These are phyloP conservation scores for Cantharis rufa DNA, from an alignment of 2,888 invertebrate species.

Conservation along the genomic window DNA sequence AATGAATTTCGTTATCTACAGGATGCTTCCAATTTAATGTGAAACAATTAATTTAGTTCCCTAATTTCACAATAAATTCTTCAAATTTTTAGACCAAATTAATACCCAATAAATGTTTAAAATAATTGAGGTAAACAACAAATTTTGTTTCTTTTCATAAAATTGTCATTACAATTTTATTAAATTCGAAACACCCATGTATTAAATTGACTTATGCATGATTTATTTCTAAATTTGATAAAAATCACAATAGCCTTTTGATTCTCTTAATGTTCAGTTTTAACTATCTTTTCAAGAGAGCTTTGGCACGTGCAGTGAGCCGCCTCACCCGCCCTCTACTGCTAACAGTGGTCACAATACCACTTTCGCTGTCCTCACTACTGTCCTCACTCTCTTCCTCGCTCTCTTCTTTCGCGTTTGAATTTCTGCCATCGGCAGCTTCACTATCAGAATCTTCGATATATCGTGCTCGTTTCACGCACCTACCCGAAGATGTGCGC, in stretches of 20 bases:
- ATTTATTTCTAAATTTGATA: background rate
- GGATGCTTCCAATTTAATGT: background rate
- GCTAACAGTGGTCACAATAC: conserved; percentile 61
- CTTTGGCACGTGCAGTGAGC: conserved; percentile 78
- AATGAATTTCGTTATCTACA: background rate
- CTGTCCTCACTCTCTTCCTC: conserved; percentile 9
- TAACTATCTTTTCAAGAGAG: conserved; percentile 50
- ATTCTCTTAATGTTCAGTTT: conserved; percentile 2
- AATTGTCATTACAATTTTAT: background rate
- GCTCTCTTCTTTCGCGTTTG: conserved; percentile 19
- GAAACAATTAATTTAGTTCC: background rate
- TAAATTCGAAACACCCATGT: background rate
- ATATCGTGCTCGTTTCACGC: conserved; percentile 49
- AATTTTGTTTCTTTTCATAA: background rate
- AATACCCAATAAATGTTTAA: background rate
- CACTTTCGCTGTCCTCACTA: conserved; percentile 30
- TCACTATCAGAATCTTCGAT: conserved; percentile 48
- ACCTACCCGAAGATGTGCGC: conserved; percentile 29
- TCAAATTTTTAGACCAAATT: background rate
- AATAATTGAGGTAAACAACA: background rate
- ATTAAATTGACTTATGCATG: background rate
- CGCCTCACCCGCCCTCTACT: conserved; percentile 84
- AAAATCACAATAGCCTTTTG: conserved; percentile 20
- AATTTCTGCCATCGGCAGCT: conserved; percentile 37
- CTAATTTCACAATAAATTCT: background rate